Evolutionary conservation across 2,113 vertebrate species (phyloP), one percentile per base, ranked within the genome.

Genomic region (Amia ocellicauda): DNA sequence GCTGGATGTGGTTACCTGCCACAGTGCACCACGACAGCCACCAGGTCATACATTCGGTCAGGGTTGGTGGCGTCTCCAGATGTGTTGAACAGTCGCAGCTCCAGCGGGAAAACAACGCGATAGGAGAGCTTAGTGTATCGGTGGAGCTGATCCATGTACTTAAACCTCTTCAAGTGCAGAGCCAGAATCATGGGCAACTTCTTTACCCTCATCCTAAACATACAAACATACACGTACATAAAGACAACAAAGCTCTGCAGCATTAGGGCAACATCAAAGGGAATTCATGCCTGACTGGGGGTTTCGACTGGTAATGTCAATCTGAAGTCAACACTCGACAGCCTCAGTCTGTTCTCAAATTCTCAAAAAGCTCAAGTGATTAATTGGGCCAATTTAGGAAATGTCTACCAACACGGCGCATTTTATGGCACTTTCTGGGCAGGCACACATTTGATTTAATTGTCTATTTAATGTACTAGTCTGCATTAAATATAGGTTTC

Each of bases 91-190:
- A 96, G 93, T 31, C 94, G 82, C 60, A 96, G 91, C 85, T 96
- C 94, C 76, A 96, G 81, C 0, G 94, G 94, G 74, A 96, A 96
- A 80, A 96, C 93, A 23, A 96, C 94, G 1, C 94, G 90, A 71
- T 96, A 96, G 69, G 93, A 95, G 20, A 96, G 90, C 62, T 96
- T 96, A 85, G 94, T 96, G 82, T 95, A 95, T 63, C 94, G 90
- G 80, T 96, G 93, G 71, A 96, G 85, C 86, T 96, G 94, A 84
- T 96, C 94, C 93, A 96, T 95, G 83, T 96, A 96, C 19, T 96
- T 96, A 74, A 96, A 96, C 79, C 94, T 88, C 84, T 95, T 95
- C 65, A 96, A 78, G 83, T 94, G 94, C 75, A 96, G 88, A 3
- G 93, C 93, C 42, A 94, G 87, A 74, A 96, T 96, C 93, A 96